These are phyloP conservation scores for Ips typographus DNA, from an alignment of 1,140 invertebrate species.

Conservation along the genomic window DNA sequence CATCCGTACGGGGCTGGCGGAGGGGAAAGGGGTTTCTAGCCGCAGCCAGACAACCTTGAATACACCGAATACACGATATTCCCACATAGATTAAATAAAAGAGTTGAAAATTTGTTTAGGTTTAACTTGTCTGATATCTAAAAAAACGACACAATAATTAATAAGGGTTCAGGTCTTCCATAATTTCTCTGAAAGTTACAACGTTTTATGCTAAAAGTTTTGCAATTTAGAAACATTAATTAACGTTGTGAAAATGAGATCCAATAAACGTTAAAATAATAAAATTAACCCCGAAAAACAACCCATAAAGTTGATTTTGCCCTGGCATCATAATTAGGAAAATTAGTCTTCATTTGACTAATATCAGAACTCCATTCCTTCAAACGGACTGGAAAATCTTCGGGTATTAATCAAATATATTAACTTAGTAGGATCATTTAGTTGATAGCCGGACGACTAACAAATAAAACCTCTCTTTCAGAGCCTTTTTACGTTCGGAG, in stretches of 20 bases:
- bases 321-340: constrained; percentile 12
- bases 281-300: constrained; percentile 6
- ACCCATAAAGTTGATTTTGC: constrained; percentile 8
- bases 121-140: too few species aligned
- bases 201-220: too few species aligned
- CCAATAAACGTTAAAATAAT: constrained; percentile 2
- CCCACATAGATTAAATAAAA: too few species aligned
- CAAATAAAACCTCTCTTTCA: constrained; percentile 7
- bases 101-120: too few species aligned
- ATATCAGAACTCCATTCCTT: constrained; percentile 11
- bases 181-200: too few species aligned
- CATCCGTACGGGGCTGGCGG: too few species aligned
- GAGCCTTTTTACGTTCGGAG: constrained; percentile 5
- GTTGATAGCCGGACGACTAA: constrained; percentile 12
- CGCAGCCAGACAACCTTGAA: too few species aligned
- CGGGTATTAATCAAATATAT: constrained; percentile 20
- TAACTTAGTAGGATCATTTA: constrained; percentile 19
- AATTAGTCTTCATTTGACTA: constrained; percentile 10
- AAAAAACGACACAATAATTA: too few species aligned
- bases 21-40: too few species aligned
- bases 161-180: too few species aligned
- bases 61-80: too few species aligned
- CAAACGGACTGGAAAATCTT: constrained; percentile 19
- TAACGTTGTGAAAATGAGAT: background rate
- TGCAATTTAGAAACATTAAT: too few species aligned